Percentiles rank a stretch among this genome's conserved stretches.
phyloP scores from a whole-genome alignment of 2,113 vertebrate genomes.

The Taurulus bubalis region DNA sequence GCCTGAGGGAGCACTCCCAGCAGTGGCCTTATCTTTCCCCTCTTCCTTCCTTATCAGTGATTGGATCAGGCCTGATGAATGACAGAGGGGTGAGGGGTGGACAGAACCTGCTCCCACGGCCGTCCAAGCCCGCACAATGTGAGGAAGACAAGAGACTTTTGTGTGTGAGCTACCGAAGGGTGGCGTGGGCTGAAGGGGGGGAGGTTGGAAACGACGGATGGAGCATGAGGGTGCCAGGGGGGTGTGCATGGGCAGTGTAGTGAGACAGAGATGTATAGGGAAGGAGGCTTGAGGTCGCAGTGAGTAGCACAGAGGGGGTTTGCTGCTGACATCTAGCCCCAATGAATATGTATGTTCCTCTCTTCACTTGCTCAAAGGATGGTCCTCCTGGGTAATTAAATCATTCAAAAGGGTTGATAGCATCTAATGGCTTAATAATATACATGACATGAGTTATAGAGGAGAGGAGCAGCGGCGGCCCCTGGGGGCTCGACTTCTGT shows the following conservation, averaged over 20 bases:
- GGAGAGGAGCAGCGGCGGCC: slow-evolving; percentile 27
- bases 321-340: slow-evolving; percentile 52
- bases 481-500: slow-evolving; percentile 57
- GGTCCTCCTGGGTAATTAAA: slow-evolving; percentile 79
- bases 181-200: slow-evolving; percentile 27
- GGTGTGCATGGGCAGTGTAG: not conserved
- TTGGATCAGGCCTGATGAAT: slow-evolving; percentile 79
- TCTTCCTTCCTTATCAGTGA: slow-evolving; percentile 81
- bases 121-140: slow-evolving; percentile 67
- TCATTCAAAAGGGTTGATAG: slow-evolving; percentile 74
- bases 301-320: slow-evolving; percentile 17
- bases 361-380: slow-evolving; percentile 66
- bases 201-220: slow-evolving; percentile 26
- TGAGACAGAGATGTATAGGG: slow-evolving; percentile 32
- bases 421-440: slow-evolving; percentile 84
- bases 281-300: slow-evolving; percentile 21
- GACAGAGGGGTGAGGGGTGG: slow-evolving; percentile 54
- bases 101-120: slow-evolving; percentile 61
- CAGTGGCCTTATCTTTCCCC: slow-evolving; percentile 77
- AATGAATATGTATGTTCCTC: slow-evolving; percentile 77
- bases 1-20: slow-evolving; percentile 59
- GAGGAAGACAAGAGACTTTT: slow-evolving; percentile 78
- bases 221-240: slow-evolving; percentile 20
- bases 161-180: slow-evolving; percentile 70
- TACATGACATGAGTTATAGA: slow-evolving; percentile 73